Base-by-base conservation (phyloP, 2,888 invertebrate genomes). In the Amphimallon solstitiale region DNA sequence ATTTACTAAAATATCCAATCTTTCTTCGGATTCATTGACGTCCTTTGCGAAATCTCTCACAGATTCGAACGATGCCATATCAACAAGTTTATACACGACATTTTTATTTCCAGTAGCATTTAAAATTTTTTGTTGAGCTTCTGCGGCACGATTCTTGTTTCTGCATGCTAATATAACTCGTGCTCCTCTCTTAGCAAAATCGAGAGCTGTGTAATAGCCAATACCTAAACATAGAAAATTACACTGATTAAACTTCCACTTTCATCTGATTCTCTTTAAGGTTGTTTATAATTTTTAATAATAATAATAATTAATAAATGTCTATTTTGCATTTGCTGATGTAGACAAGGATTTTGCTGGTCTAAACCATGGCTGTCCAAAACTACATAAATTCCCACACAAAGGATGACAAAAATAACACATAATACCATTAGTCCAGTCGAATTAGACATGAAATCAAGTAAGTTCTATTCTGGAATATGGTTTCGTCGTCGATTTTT, bases 1-100 rank as follows among this genome's bases (percentile, higher is more conserved):
- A 76, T 89, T 88, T 7, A 90, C 83, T 17, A 90, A 79, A 9
- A 89, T 85, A 72, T 90, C 87, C 51, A 90, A 73, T 72, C 85
- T 85, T 0, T 81, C 79, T 78, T 87, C 87, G 0, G 80, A 75
- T 38, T 79, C 79, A 67, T 84, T 84, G 21, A 91, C 82, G 23
- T 85, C 84, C 1, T 86, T 83, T 0, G 88, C 89, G 76, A 92
- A 91, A 19, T 81, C 79, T 51, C 89, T 81, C 0, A 88, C 82
- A 0, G 87, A 87, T 0, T 77, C 73, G n/a, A 88, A 78, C 0
- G 86, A 87, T 0, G 84, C 82, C 38, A 88, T 75, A 68, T 88
- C 86, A 14, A 88, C 71, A 40, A 84, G 78, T 65, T 84, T 81
- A 10, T 78, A 74, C 0, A 75, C 69, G 17, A 83, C 74, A 64